Evolutionary conservation across 2,113 vertebrate species (phyloP), one percentile per base, ranked within the genome.

Genomic region (Epinephelus fuscoguttatus): DNA sequence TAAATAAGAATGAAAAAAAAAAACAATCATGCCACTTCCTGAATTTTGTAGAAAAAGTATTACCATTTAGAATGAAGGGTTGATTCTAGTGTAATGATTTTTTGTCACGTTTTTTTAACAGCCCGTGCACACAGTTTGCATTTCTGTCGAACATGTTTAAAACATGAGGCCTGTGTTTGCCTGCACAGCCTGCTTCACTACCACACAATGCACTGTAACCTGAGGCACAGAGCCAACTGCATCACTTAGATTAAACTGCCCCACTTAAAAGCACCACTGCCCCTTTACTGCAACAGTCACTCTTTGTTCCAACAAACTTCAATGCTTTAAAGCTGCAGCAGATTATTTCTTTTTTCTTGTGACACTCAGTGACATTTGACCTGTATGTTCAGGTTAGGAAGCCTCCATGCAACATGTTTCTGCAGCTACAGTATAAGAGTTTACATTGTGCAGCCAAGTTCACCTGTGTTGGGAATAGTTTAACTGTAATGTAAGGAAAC

Each of bases 151-250:
- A 25, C 64, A 89, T 91, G 78, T 86, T 86, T 92, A 85, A 93
- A 86, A 86, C 84, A 88, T 89, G 90, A 92, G 80, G 78, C 79
- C 72, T 68, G 62, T 69, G 76, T 77, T 60, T 27, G 45, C 21
- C 37, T 90, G 60, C 55, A 49, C 50, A 47, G 42, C 12, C 37
- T 73, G 62, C 21, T 40, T 76, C 70, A 21, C 37, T 57, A 72
- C 67, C 50, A 66, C 86, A 88, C 90, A 89, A 90, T 79, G 88
- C 45, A n/a, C n/a, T 87, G 92, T 88, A 93, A 94, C 90, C 90
- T 75, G 87, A 94, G 76, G 76, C 87, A 80, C 1, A 2, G 17
- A 69, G 64, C 50, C 80, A 78, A 70, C 61, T 19, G 61, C 82
- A 81, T 66, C 70, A 63, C 59, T 84, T 69, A 53, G 25, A 81